Evolutionary conservation across 1,140 invertebrate species (phyloP), one percentile per base, ranked within the genome.

Genomic region (Heliconius hewitsoni): DNA sequence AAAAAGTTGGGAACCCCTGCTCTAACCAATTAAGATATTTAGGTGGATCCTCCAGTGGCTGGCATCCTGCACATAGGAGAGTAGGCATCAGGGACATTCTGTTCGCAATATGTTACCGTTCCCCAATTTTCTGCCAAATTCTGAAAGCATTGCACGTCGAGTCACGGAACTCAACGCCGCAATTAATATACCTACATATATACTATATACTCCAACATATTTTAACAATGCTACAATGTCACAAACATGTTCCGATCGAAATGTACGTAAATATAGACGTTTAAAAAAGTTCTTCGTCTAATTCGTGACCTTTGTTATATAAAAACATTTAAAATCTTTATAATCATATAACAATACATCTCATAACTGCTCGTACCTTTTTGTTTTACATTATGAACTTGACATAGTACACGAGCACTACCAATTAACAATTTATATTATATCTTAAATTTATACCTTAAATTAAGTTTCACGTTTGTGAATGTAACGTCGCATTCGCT

Each of bases 311-410:
- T 57, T 57, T 57, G 55, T 23, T 23, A 57, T 6, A 23, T 19
- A 57, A 23, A 57, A 66, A 13, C 27, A 66, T 66, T 30, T 27
- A 66, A n/a, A 30, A 66, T 27, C n/a, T 27, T 60, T 11, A 23
- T 16, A 27, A 66, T 4, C 23, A 66, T 66, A 66, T 30, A 30
- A 66, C 27, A 66, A 66, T 66, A 66, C 60, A 27, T 66, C n/a
- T 1, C 23, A 16, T 66, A 66, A 66, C 30, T 16, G 27, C 60
- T 27, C 23, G 60, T 13, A 27, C 23, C 60, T 16, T 66, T 66
- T 66, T 66, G 60, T 66, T 66, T 66, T 66, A 66, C 60, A 30
- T 66, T 66, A 66, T 66, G 39, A 75, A 66, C 74, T 75, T 75
- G 74, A 75, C 8, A 66, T 30, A 75, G 74, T 66, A 70, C 57